Percentiles rank a stretch among this genome's conserved stretches.
Evolutionary conservation across 2,888 invertebrate genomes (phyloP).

Genomic region (Troides oblongomaculatus): DNA sequence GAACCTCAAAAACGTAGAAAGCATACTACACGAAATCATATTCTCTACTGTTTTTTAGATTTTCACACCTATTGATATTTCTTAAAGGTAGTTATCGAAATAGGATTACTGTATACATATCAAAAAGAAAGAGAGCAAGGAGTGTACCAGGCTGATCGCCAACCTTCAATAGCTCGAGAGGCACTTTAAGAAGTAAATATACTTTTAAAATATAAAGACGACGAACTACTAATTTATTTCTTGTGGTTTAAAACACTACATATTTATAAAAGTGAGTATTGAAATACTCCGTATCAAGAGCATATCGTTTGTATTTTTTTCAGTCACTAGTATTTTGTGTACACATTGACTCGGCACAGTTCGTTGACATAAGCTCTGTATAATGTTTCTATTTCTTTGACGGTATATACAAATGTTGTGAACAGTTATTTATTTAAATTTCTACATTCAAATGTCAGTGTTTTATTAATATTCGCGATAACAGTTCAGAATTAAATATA

Average conservation of each 20-base stretch:
- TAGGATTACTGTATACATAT: no score
- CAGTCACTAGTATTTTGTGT: background rate
- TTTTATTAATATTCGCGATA: constrained; percentile 16
- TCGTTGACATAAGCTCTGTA: background rate
- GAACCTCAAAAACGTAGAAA: no score
- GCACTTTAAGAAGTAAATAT: no score
- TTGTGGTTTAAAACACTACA: background rate
- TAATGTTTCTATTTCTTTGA: background rate
- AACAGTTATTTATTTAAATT: constrained; percentile 26
- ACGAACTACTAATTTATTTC: no score
- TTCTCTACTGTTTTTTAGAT: no score
- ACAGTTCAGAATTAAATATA: constrained; percentile 8
- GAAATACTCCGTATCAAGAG: background rate
- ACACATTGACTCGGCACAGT: background rate
- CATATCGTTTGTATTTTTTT: background rate
- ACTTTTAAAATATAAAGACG: no score
- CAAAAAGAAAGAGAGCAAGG: no score
- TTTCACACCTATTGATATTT: no score
- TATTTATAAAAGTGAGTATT: background rate
- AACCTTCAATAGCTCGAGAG: no score
- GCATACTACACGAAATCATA: no score
- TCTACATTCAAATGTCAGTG: constrained; percentile 9
- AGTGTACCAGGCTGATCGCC: no score
- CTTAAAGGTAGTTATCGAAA: no score
- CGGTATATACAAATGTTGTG: constrained; percentile 2